Base-by-base conservation (phyloP, 2,113 vertebrate species). In the Tachycineta bicolor region DNA sequence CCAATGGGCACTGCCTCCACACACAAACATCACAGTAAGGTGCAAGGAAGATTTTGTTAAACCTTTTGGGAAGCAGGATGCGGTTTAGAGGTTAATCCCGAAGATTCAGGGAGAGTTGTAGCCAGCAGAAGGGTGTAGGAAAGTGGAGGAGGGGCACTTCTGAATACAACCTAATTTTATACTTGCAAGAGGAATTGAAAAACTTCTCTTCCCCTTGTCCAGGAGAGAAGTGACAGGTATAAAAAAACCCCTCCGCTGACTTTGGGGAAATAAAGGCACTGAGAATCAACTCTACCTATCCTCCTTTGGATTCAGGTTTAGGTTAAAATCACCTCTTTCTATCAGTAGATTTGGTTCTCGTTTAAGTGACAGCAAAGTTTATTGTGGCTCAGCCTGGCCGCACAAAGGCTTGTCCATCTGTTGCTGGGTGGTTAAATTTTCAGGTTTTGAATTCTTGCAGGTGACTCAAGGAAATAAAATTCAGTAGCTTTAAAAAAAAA, bases 401-500 rank as follows among this genome's bases (percentile, higher is more conserved):
- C 59, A 43, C 53, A 67, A 63, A 80, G 82, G n/a, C 44, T 65
- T 69, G 39, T 67, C 58, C 62, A 41, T 49, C 80, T 75, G 3
- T 47, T 53, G 46, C 58, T 74, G 52, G 19, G 24, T 41, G 47
- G 16, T 65, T 55, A 39, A 76, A 31, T 44, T 83, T 23, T 77
- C 33, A 70, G n/a, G 22, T 46, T 79, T 79, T 91, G 63, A 80
- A 91, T 80, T 83, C 91, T 83, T 90, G 37, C 50, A 56, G 58
- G 64, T n/a, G 33, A 79, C 24, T 91, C 37, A 79, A 73, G 50
- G 50, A 95, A 96, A 88, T 79, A 93, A 93, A 59, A 83, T 89
- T 63, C 74, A 82, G 73, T 68, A 65, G 64, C 52, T 93, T 13
- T 0, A 4, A 64, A 86, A 91, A 90, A 78, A 49, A 4, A 58